Conservation (phyloP, 2,888 invertebrate genomes). For the Xanthorhoe spadicearia region DNA sequence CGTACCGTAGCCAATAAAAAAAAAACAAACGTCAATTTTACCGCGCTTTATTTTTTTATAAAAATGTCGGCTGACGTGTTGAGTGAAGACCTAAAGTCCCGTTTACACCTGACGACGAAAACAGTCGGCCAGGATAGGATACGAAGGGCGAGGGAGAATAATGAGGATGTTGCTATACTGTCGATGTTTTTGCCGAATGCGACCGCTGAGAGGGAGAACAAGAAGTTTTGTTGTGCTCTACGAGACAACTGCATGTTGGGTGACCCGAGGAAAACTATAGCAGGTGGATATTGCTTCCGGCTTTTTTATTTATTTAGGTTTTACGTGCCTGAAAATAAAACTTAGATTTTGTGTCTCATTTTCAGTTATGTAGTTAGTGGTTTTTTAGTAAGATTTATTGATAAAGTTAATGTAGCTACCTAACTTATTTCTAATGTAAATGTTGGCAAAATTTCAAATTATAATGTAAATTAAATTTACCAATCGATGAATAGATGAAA, state of each 20-base stretch:
- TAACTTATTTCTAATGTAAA: too few species aligned
- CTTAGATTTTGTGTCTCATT: neutral
- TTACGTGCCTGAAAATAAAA: neutral
- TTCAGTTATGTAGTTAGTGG: too few species aligned
- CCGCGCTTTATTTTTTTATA: constrained; percentile 53
- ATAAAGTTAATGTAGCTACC: too few species aligned
- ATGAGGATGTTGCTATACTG: constrained; percentile 94
- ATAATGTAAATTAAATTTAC: too few species aligned
- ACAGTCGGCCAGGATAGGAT: constrained; percentile 93
- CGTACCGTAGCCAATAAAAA: constrained; percentile 40
- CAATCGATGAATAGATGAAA: too few species aligned
- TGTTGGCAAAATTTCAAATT: too few species aligned
- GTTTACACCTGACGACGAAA: constrained; percentile 89
- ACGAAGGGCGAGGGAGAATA: constrained; percentile 90
- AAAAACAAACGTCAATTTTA: constrained; percentile 53
- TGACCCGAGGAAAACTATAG: constrained; percentile 90
- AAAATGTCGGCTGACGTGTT: constrained; percentile 90
- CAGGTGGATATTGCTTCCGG: constrained; percentile 84
- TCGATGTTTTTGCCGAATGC: constrained; percentile 92
- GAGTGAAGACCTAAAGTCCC: constrained; percentile 91
- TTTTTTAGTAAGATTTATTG: too few species aligned
- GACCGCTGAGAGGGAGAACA: constrained; percentile 86
- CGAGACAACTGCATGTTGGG: constrained; percentile 90
- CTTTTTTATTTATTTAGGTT: neutral
- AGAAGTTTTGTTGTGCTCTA: constrained; percentile 91